A percentile compares a stretch with the other conserved stretches of the same genome.
Evolutionary conservation across 2,113 vertebrate species (phyloP).

Genomic region (Pseudopipra pipra): DNA sequence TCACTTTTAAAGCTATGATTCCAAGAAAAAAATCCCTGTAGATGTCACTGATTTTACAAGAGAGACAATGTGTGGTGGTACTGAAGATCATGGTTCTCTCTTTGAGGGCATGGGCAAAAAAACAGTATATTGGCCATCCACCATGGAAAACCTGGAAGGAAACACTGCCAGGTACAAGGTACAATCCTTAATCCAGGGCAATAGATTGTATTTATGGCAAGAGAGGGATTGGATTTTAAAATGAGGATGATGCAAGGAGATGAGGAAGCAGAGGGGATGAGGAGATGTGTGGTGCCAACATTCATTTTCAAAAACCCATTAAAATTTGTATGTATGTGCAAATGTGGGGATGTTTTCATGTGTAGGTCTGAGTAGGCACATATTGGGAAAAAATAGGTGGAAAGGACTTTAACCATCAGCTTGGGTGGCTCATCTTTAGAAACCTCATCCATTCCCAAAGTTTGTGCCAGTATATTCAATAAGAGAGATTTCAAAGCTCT

Average conservation of each 20-base stretch:
- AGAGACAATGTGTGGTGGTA: neutral
- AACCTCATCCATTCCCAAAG: neutral
- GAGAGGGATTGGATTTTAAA: neutral
- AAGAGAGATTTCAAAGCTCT: neutral
- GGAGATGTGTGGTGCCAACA: neutral
- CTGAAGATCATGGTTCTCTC: neutral
- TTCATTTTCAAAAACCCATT: neutral
- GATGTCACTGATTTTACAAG: neutral
- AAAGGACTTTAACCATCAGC: neutral
- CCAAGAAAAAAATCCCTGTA: neutral
- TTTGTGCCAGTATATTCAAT: neutral
- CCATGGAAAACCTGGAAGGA: neutral
- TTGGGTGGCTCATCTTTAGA: neutral
- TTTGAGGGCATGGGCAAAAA: neutral
- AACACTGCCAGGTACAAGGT: neutral
- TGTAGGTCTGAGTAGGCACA: neutral
- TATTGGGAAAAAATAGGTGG: neutral
- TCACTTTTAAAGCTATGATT: neutral
- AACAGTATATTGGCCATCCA: neutral
- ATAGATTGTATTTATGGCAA: neutral
- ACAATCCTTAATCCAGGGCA: neutral
- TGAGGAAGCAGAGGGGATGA: neutral
- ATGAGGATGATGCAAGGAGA: neutral
- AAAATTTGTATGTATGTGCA: neutral
- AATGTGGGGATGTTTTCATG: neutral